Conservation (phyloP, 1,140 invertebrate genomes). For the Matsumurasca onukii region DNA sequence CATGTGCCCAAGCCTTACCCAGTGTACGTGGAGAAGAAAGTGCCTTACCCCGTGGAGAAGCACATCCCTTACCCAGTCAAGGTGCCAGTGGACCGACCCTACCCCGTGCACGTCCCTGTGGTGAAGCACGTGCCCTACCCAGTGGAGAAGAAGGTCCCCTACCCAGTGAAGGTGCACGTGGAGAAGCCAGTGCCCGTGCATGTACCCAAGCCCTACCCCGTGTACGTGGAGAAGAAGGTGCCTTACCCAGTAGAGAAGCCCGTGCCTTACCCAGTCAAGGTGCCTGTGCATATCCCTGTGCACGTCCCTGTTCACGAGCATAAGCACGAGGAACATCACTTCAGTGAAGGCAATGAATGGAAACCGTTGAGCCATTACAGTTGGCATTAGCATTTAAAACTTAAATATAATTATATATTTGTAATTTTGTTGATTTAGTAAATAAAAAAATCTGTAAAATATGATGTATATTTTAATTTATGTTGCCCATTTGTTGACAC, state of each 20-base stretch:
- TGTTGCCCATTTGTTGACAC: too few relatives aligned
- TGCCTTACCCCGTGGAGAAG: slow-evolving; percentile 60
- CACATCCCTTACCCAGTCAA: slow-evolving; percentile 50
- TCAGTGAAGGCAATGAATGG: slow-evolving; percentile 38
- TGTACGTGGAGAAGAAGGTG: slow-evolving; percentile 43
- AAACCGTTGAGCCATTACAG: too few relatives aligned
- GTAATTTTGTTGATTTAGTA: too few relatives aligned
- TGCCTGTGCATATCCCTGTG: slow-evolving; percentile 62
- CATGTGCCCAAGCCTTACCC: slow-evolving; percentile 59
- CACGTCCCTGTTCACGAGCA: slow-evolving; percentile 46
- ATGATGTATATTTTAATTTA: too few relatives aligned
- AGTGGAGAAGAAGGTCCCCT: slow-evolving; percentile 28
- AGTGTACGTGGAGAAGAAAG: slow-evolving; percentile 62
- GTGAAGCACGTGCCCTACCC: slow-evolving; percentile 29
- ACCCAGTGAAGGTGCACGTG: slow-evolving; percentile 16
- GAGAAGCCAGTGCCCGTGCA: slow-evolving; percentile 58
- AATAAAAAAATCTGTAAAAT: too few relatives aligned
- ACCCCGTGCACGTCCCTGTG: slow-evolving; percentile 21
- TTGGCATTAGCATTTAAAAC: too few relatives aligned
- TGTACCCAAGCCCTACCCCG: slow-evolving; percentile 50
- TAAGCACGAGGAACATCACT: slow-evolving; percentile 40
- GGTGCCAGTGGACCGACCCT: slow-evolving; percentile 47
- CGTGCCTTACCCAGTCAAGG: slow-evolving; percentile 48
- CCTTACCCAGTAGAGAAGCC: slow-evolving; percentile 57
- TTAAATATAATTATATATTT: too few relatives aligned